Evolutionary conservation across 2,113 vertebrate species (phyloP), one percentile per base, ranked within the genome.

Genomic region (Cinclus mexicanus): DNA sequence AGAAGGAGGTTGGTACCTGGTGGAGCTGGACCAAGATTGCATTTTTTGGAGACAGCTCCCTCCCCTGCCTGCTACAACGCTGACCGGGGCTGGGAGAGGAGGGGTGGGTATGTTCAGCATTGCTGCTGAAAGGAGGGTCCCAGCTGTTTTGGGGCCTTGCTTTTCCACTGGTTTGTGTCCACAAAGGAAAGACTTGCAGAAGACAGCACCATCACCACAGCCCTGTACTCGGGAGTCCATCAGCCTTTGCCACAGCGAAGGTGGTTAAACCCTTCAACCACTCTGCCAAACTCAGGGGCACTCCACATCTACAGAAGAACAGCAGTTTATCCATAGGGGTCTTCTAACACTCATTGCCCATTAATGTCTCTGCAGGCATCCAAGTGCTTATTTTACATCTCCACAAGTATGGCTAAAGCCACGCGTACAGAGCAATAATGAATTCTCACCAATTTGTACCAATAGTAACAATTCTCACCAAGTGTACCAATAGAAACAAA

Each of bases 31-130:
- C n/a, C 22, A 33, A n/a, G 28, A 37, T 28, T 26, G 16, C 9
- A 9, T 35, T 53, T 64, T 77, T 13, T 17, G 0, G 3, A 63
- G 29, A 35, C 24, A 55, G 16, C 16, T 79, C 49, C 21, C 12
- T 53, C 11, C 28, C 47, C 15, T 55, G 24, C 41, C 29, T 78
- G 12, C 20, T 0, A 0, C 7, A 47, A 29, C 20, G 11, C 18
- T 39, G 29, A 14, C n/a, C 28, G 14, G 28, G 49, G 14, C 59
- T 39, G 41, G 59, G 50, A 67, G 41, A 28, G 50, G 28, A 44
- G 42, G 41, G 23, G 7, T 24, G 25, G 12, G 24, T 47, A 15
- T 61, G 19, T 47, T 70, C 8, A 10, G 56, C 56, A 17, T n/a
- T 35, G 15, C 29, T 61, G 10, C 47, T 79, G 64, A 19, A 53